Base-by-base conservation (phyloP, 1,140 invertebrate genomes). In the Venturia canescens region DNA sequence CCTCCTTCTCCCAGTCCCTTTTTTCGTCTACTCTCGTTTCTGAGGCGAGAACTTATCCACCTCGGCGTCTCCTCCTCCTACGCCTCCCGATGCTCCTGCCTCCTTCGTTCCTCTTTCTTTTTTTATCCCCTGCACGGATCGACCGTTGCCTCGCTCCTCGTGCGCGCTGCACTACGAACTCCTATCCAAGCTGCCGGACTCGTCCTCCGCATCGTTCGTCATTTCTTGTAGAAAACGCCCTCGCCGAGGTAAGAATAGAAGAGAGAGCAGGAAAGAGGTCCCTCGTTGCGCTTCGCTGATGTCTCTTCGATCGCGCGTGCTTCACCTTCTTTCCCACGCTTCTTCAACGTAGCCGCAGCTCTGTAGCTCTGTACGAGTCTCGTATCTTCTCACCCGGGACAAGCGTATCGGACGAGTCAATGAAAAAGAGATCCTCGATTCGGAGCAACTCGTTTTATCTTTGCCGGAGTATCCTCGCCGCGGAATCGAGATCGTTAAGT, bases 121-220 rank as follows among this genome's bases (percentile, higher is more conserved):
- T 71, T 29, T 71, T 71, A 23, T 63, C 2, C 27, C 60, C 27
- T 15, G 9, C 15, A 27, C 27, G n/a, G 29, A 27, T 29, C 66
- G 13, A 21, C 13, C 29, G 26, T 6, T 6, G 6, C 31, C 66
- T 31, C n/a, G 29, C 21, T 69, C 72, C 69, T 80, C 70, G 38
- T 80, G 48, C 79, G 48, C 79, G 31, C 63, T 57, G 48, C 53
- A 67, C 74, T 70, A 78, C 38, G 66, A 71, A 70, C 29, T 70
- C 57, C 16, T 27, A 53, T 57, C 63, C 48, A 27, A 18, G 70
- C 70, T 70, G 67, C 75, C 76, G 74, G 50, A 71, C 70, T 81
- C 74, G 26, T 77, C 66, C 75, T 78, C 75, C 66, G 53, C 80
- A 81, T 81, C 74, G 67, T 81, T 77, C 80, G 80, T 81, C 80